A percentile compares a stretch with the other conserved stretches of the same genome.
phyloP scores from a whole-genome alignment of 2,888 invertebrate species.

The Saturnia pavonia region DNA sequence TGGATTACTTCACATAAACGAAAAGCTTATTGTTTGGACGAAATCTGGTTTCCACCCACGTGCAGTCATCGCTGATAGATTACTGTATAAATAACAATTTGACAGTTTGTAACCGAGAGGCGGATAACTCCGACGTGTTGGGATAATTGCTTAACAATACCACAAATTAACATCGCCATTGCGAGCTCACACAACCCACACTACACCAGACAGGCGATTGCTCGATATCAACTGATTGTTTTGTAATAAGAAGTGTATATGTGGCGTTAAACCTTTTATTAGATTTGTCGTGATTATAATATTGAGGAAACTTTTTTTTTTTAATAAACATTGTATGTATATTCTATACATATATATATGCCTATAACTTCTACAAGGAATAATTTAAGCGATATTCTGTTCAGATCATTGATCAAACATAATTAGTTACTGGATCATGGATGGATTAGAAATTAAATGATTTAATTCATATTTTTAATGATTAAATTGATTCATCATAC shows the following conservation, averaged over 20 bases:
- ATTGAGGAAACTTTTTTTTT: too few relatives aligned
- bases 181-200: slow-evolving; percentile 46
- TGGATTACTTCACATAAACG: slow-evolving; percentile 8
- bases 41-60: slow-evolving; percentile 39
- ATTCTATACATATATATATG: too few relatives aligned
- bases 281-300: too few relatives aligned
- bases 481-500: too few relatives aligned
- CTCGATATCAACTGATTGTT: slow-evolving; percentile 8
- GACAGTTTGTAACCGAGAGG: slow-evolving; percentile 43
- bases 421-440: neutral
- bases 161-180: slow-evolving; percentile 45
- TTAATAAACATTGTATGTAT: too few relatives aligned
- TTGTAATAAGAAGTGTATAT: neutral
- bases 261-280: neutral
- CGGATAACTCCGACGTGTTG: slow-evolving; percentile 35
- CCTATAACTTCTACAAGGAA: neutral
- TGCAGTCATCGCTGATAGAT: slow-evolving; percentile 49
- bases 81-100: slow-evolving; percentile 41
- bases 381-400: neutral
- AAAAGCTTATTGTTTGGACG: slow-evolving; percentile 3
- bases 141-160: slow-evolving; percentile 49
- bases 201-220: slow-evolving; percentile 24
- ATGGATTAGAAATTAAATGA: neutral
- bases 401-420: neutral
- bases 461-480: too few relatives aligned